A percentile compares a stretch with the other conserved stretches of the same genome.
These are phyloP conservation scores for Scelioninae gen. 1 DNA, from an alignment of 2,888 invertebrate genomes.

Conservation along the genomic window DNA sequence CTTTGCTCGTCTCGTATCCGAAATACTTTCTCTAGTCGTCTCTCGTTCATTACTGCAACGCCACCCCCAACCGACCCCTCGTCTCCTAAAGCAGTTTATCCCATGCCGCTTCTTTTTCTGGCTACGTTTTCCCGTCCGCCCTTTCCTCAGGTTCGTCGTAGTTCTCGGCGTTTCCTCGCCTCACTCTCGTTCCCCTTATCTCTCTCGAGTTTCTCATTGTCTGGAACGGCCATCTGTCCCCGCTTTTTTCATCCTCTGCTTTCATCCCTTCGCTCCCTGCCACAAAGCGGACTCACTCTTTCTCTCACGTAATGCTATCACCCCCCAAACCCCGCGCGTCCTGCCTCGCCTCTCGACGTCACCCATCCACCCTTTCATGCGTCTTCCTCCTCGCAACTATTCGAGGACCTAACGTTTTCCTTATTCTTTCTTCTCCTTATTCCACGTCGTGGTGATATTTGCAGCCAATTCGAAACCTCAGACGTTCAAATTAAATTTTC, in stretches of 20 bases:
- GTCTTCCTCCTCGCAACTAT: constrained; percentile 48
- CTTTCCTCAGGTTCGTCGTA: constrained; percentile 30
- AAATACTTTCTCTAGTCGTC: constrained; percentile 53
- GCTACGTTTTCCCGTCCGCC: constrained; percentile 60
- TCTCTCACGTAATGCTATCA: constrained; percentile 67
- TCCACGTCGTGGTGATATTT: constrained; percentile 36
- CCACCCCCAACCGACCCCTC: constrained; percentile 55
- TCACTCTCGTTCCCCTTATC: constrained; percentile 81
- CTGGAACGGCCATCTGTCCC: constrained; percentile 84
- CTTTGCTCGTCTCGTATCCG: constrained; percentile 49
- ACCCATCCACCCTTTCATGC: constrained; percentile 55
- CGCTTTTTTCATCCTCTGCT: constrained; percentile 81
- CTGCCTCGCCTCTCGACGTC: constrained; percentile 37
- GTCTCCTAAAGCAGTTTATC: constrained; percentile 69
- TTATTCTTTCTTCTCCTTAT: constrained; percentile 51
- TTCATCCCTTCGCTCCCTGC: constrained; percentile 81
- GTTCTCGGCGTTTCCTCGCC: constrained; percentile 70
- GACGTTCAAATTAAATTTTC: constrained; percentile 50
- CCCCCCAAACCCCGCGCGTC: constrained; percentile 72
- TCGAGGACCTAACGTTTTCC: no score
- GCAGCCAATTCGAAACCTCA: constrained; percentile 53
- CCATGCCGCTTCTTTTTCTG: constrained; percentile 66
- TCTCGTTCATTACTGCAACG: constrained; percentile 63
- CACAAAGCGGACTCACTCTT: constrained; percentile 79
- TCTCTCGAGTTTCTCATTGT: constrained; percentile 84